Evolutionary conservation across 2,797 vertebrate species (phyloP).

Genomic region (Jordanella pulchra): DNA sequence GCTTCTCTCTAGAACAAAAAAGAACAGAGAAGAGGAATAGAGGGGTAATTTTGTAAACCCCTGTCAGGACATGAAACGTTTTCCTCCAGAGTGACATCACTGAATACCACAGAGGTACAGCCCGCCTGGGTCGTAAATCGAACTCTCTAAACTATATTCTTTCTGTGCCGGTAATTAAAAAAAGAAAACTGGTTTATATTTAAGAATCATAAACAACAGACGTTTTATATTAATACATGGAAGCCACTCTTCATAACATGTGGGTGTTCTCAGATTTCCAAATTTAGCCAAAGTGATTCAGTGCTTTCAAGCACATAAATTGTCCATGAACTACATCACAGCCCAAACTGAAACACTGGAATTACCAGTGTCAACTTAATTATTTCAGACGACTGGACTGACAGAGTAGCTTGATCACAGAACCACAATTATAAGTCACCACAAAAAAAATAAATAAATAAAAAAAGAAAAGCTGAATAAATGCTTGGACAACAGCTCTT

Average conservation of each 20-base stretch:
- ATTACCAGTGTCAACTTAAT: slow-evolving; percentile 32
- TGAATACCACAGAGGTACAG: slow-evolving; percentile 61
- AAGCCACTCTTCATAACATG: slow-evolving; percentile 3
- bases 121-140: slow-evolving; percentile 19
- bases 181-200: slow-evolving; percentile 15
- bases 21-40: slow-evolving; percentile 28
- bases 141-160: slow-evolving; percentile 18
- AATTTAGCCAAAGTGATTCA: slow-evolving; percentile 33
- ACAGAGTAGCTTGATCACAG: slow-evolving; percentile 16
- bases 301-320: slow-evolving; percentile 45
- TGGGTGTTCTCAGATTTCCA: slow-evolving; percentile 15
- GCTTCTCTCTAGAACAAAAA: slow-evolving; percentile 15
- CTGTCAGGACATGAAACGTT: slow-evolving; percentile 68
- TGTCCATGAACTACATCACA: slow-evolving; percentile 33
- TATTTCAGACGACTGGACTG: slow-evolving; percentile 22
- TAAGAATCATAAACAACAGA: not conserved
- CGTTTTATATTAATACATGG: slow-evolving; percentile 14
- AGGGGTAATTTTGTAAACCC: slow-evolving; percentile 33
- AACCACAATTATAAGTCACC: slow-evolving; percentile 10
- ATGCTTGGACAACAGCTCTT: slow-evolving; percentile 7
- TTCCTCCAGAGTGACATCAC: slow-evolving; percentile 63
- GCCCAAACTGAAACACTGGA: slow-evolving; percentile 26
- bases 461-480: not conserved
- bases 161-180: slow-evolving; percentile 9
- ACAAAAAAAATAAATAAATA: too few relatives aligned